A percentile compares a stretch with the other conserved stretches of the same genome.
Conservation (phyloP, 1,140 invertebrate species). For the Kradibia gibbosae region DNA sequence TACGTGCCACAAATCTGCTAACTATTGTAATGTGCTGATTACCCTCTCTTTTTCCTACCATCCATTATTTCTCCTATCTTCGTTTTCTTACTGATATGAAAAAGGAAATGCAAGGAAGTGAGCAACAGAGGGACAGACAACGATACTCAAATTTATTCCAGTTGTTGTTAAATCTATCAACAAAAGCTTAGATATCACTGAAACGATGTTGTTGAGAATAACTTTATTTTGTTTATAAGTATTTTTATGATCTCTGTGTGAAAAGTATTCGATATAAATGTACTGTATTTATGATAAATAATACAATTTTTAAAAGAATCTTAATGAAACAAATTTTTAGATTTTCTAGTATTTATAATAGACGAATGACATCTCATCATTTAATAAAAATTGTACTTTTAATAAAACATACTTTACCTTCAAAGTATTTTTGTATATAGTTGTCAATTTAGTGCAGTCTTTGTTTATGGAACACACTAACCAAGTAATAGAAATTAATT, state of each 20-base stretch:
- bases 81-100: background rate
- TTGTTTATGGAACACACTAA: background rate
- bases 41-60: background rate
- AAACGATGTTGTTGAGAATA: background rate
- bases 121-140: background rate
- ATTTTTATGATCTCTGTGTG: background rate
- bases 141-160: background rate
- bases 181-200: background rate
- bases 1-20: slow-evolving; percentile 27
- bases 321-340: too few species aligned
- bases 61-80: slow-evolving; percentile 8
- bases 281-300: too few species aligned
- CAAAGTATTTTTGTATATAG: too few species aligned
- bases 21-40: background rate
- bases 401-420: too few species aligned
- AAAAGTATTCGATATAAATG: background rate
- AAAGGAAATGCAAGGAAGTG: background rate
- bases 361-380: too few species aligned
- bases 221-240: background rate
- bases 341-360: too few species aligned
- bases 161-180: background rate
- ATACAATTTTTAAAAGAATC: too few species aligned
- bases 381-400: too few species aligned
- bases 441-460: too few species aligned
- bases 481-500: background rate